Percentiles rank a stretch among this genome's conserved stretches.
Conservation (phyloP, 2,888 invertebrate species). For the Hypomecis punctinalis region DNA sequence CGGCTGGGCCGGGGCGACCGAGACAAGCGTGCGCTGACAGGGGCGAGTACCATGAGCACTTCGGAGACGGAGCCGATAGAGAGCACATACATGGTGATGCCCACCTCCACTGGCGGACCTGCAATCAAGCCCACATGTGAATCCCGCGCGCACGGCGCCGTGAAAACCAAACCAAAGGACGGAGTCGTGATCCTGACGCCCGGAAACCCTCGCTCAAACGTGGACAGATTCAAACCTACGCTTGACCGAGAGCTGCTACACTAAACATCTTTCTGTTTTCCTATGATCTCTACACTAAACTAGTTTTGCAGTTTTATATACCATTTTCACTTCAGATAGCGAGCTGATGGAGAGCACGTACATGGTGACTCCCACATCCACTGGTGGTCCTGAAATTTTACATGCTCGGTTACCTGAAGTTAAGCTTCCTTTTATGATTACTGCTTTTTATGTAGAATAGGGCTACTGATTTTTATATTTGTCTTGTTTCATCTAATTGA, state of each 20-base stretch:
- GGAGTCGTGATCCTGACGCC: constrained; percentile 61
- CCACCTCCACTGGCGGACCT: constrained; percentile 98
- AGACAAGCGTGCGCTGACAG: constrained; percentile 81
- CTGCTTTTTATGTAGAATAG: too few relatives aligned
- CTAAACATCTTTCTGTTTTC: constrained; percentile 49
- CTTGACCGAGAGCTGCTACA: constrained; percentile 61
- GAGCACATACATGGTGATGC: constrained; percentile 99
- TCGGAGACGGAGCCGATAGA: constrained; percentile 99
- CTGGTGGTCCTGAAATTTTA: constrained; percentile 89
- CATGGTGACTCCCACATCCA: constrained; percentile 92
- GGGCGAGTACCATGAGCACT: constrained; percentile 96
- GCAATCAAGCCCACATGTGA: constrained; percentile 86
- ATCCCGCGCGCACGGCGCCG: constrained; percentile 69
- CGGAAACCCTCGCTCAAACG: constrained; percentile 59
- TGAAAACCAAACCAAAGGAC: constrained; percentile 78
- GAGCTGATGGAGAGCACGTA: constrained; percentile 93
- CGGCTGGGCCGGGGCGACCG: constrained; percentile 72
- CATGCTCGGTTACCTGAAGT: constrained; percentile 55
- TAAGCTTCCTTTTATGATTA: constrained; percentile 27
- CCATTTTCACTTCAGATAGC: constrained; percentile 93
- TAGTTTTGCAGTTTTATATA: constrained; percentile 74
- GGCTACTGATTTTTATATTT: too few relatives aligned
- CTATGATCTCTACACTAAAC: constrained; percentile 63
- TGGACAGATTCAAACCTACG: constrained; percentile 43
- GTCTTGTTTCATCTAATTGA: too few relatives aligned